Conservation (phyloP, 2,113 vertebrate species). For the Poecile atricapillus region DNA sequence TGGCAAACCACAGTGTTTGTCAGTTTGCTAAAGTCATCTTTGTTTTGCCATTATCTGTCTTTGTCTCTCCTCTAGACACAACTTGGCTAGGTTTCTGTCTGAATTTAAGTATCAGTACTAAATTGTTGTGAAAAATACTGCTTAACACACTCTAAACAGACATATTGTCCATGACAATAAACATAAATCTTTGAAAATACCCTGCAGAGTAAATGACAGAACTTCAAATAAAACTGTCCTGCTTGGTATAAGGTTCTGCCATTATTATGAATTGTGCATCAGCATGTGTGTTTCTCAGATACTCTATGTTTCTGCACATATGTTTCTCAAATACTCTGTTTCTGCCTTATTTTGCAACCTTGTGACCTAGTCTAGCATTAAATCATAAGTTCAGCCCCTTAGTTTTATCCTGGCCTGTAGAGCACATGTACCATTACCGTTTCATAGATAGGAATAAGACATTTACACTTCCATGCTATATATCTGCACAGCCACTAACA, state of each 20-base stretch:
- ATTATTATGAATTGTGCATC: not conserved
- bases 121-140: not conserved
- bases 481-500: not conserved
- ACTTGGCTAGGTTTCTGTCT: not conserved
- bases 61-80: not conserved
- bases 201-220: not conserved
- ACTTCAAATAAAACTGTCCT: not conserved
- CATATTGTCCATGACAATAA: not conserved
- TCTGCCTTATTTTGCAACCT: constrained; percentile 4
- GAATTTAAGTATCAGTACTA: not conserved
- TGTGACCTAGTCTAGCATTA: not conserved
- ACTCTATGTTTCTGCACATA: not conserved
- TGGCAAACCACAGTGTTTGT: constrained; percentile 51
- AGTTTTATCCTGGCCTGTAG: not conserved
- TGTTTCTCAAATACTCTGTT: constrained; percentile 18
- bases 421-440: not conserved
- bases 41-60: constrained; percentile 35
- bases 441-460: not conserved
- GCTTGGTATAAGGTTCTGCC: not conserved
- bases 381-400: not conserved
- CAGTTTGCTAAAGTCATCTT: constrained; percentile 9
- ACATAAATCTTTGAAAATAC: not conserved
- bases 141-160: not conserved
- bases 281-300: constrained; percentile 3
- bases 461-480: not conserved